These are phyloP conservation scores for Corvus hawaiiensis DNA, from an alignment of 2,113 vertebrate species.

Conservation along the genomic window DNA sequence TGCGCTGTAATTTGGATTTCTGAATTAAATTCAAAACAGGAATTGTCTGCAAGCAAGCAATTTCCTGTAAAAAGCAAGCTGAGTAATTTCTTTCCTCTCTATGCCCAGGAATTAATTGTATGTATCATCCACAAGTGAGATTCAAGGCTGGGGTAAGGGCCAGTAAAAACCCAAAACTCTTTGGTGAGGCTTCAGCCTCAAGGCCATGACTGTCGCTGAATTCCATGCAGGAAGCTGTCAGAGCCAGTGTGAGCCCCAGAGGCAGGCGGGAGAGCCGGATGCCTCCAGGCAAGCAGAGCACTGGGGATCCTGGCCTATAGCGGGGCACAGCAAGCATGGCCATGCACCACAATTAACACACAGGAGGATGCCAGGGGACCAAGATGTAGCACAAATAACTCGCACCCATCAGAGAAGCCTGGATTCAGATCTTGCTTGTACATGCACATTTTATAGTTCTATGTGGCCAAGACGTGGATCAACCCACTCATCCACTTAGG, in stretches of 20 bases:
- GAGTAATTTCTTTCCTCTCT: not conserved
- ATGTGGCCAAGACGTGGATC: fast-evolving
- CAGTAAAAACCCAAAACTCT: not conserved
- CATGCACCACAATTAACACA: not conserved
- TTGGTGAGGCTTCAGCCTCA: fast-evolving
- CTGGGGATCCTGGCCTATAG: not conserved
- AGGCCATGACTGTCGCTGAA: fast-evolving
- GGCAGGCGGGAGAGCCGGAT: not conserved
- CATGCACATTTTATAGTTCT: fast-evolving
- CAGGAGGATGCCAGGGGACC: not conserved
- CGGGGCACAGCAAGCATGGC: not conserved
- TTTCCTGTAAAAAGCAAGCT: not conserved
- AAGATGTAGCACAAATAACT: fast-evolving
- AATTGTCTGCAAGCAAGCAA: not conserved
- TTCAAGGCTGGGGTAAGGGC: not conserved
- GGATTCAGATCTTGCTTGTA: not conserved
- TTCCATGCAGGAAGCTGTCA: not conserved
- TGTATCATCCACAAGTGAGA: not conserved
- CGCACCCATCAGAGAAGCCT: fast-evolving
- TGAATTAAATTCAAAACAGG: not conserved
- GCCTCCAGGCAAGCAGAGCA: not conserved
- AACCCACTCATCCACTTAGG: fast-evolving
- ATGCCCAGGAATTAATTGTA: not conserved
- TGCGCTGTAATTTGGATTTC: not conserved
- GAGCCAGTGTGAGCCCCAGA: not conserved